These are phyloP conservation scores for Sarcophaga carnaria DNA, from an alignment of 2,888 invertebrate species.

Conservation along the genomic window DNA sequence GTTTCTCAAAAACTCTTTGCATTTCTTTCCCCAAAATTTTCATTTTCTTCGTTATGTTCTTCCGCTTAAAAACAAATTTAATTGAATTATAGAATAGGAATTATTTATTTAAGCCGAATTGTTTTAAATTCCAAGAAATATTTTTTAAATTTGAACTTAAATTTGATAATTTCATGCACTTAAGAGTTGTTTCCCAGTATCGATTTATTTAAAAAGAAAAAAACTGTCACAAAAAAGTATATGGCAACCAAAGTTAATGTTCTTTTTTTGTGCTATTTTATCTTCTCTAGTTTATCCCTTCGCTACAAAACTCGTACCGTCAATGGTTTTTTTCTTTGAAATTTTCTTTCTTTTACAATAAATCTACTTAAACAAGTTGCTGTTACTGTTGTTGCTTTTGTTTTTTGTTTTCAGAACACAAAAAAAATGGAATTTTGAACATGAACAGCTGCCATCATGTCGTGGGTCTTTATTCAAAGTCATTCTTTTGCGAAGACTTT, in stretches of 20 bases:
- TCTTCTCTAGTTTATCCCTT: background rate
- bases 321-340: background rate
- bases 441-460: slow-evolving; percentile 66
- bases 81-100: too few species aligned
- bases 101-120: too few species aligned
- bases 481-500: slow-evolving; percentile 39
- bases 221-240: background rate
- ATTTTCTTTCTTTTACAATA: slow-evolving; percentile 35
- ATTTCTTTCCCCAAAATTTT: too few species aligned
- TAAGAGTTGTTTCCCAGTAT: background rate
- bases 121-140: too few species aligned
- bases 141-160: too few species aligned
- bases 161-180: too few species aligned
- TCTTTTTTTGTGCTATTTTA: background rate
- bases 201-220: background rate
- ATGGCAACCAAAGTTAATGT: background rate
- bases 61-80: too few species aligned
- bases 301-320: too few species aligned
- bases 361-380: slow-evolving; percentile 58
- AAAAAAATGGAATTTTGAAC: slow-evolving; percentile 16
- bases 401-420: background rate
- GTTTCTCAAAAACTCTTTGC: too few species aligned
- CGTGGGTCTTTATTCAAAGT: slow-evolving; percentile 64
- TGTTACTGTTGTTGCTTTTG: background rate
- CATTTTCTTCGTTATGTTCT: too few species aligned